Evolutionary conservation across 2,113 vertebrate genomes (phyloP).

Genomic region (Manacus vitellinus): DNA sequence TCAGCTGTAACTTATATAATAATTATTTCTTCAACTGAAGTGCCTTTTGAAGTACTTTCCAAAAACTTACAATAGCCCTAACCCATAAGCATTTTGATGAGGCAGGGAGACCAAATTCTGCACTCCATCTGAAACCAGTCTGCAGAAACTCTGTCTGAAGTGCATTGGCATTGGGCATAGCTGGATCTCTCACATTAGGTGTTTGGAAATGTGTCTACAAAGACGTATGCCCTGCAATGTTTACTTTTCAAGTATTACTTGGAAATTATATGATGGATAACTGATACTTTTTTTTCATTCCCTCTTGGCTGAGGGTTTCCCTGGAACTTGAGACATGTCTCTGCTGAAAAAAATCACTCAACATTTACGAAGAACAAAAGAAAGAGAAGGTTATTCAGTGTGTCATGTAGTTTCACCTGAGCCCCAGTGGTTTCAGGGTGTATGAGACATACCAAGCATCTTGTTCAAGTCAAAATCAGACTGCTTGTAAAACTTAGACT

Average conservation of each 20-base stretch:
- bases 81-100: constrained; percentile 13
- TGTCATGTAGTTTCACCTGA: constrained; percentile 43
- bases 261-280: constrained; percentile 17
- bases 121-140: constrained; percentile 20
- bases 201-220: constrained; percentile 20
- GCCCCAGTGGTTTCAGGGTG: not conserved
- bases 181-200: constrained; percentile 16
- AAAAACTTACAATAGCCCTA: constrained; percentile 42
- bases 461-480: not conserved
- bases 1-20: constrained; percentile 67
- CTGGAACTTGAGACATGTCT: constrained; percentile 14
- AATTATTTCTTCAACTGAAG: constrained; percentile 65
- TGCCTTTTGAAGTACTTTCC: constrained; percentile 65
- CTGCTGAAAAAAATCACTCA: constrained; percentile 34
- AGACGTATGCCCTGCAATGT: not conserved
- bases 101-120: constrained; percentile 22
- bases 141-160: constrained; percentile 15
- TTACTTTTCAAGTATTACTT: constrained; percentile 36
- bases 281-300: not conserved
- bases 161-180: not conserved
- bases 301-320: constrained; percentile 33
- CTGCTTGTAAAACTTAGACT: not conserved
- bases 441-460: not conserved
- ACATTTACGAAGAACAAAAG: not conserved
- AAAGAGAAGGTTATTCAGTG: not conserved